Base-by-base conservation (phyloP, 2,113 vertebrate species). In the Megaleporinus macrocephalus region DNA sequence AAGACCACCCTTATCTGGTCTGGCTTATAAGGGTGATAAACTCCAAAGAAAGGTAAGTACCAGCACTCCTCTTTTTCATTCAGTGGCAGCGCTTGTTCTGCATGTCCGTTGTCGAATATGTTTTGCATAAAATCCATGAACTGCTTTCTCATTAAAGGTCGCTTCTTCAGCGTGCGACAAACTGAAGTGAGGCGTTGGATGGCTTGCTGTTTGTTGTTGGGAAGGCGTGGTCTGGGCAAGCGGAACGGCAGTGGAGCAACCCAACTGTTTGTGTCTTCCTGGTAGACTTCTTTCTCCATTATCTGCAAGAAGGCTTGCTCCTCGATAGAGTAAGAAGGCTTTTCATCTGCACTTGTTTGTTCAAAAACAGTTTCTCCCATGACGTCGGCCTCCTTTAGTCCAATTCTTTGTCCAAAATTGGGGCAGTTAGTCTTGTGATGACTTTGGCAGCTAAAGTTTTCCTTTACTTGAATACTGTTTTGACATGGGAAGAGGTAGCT, bases 151-250 rank as follows among this genome's bases (percentile, higher is more conserved):
- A 61, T 75, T 10, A 9, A 11, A 33, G 73, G 30, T n/a, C 30
- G 18, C 53, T 59, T 75, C 33, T 11, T 16, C 1, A 75, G 30
- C 20, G 27, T 75, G 30, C 6, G 14, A 9, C 29, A 16, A 1
- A 63, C 24, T 14, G 20, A 61, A 20, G 1, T 36, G 13, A 61
- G 55, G 14, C 55, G n/a, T 36, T 75, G 27, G 16, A 24, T n/a
- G 24, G 73, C 33, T 75, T 75, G 51, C 55, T 61, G 49, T 75
- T 24, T 61, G 6, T 75, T 75, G 14, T 75, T 75, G 22, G 55
- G 73, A n/a, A 75, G 73, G 29, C 33, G 55, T 1, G 7, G 61
- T 20, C 41, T 26, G 27, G 24, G 59, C 1, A 6, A 77, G n/a
- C 36, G 15, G 61, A 77, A 77, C 12, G 75, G 75, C 41, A 51